Conservation (phyloP, 1,140 invertebrate species). For the Drosophila albomicans region DNA sequence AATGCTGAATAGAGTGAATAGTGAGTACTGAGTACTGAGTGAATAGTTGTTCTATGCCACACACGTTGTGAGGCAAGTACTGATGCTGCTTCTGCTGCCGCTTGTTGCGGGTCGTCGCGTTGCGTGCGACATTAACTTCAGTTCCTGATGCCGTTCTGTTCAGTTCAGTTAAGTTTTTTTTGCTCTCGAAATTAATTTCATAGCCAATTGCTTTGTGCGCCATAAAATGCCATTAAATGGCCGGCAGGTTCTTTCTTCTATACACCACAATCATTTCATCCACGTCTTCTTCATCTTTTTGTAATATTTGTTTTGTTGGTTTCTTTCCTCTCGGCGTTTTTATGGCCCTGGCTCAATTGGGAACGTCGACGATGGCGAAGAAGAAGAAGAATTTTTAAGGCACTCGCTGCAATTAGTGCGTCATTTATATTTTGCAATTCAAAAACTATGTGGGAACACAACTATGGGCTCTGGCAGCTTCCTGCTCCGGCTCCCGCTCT, state of each 20-base stretch:
- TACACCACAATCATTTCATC: not conserved
- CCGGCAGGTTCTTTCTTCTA: constrained; percentile 28
- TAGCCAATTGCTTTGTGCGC: constrained; percentile 74
- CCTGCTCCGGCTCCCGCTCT: constrained; percentile 5
- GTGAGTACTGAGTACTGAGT: constrained; percentile 5
- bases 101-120: constrained; percentile 43
- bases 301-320: constrained; percentile 21
- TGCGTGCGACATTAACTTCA: constrained; percentile 81
- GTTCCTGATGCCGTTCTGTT: constrained; percentile 49
- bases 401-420: constrained; percentile 76
- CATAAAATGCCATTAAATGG: constrained; percentile 68
- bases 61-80: constrained; percentile 27
- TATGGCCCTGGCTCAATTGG: constrained; percentile 67
- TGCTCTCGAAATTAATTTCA: constrained; percentile 77
- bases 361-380: constrained; percentile 21
- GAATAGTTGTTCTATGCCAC: constrained; percentile 40
- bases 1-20: constrained; percentile 9
- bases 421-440: constrained; percentile 81
- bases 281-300: constrained; percentile 24
- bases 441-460: constrained; percentile 72
- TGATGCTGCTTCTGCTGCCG: not conserved
- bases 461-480: constrained; percentile 7
- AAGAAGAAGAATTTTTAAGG: constrained; percentile 37
- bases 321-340: constrained; percentile 32
- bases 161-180: constrained; percentile 27